A percentile compares a stretch with the other conserved stretches of the same genome.
Evolutionary conservation across 2,888 invertebrate species (phyloP).

Genomic region (Drosophila prolongata): DNA sequence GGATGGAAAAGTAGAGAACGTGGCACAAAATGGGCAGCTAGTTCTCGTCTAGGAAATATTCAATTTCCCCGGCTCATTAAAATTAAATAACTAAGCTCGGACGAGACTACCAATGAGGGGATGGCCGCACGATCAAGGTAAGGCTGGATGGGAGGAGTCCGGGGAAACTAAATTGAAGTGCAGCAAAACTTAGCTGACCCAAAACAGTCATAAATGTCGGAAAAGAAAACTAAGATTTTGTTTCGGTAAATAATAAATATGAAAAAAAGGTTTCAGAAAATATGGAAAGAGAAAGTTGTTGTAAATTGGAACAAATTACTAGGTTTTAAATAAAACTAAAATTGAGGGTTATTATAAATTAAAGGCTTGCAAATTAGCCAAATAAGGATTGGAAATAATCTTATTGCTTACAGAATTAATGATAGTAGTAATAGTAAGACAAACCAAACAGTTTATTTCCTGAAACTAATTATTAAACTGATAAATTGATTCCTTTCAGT

Average conservation of each 20-base stretch:
- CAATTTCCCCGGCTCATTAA: conserved; percentile 81
- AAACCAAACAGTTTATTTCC: too few species aligned
- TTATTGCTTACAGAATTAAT: too few species aligned
- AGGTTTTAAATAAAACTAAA: too few species aligned
- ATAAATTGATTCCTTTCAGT: conserved; percentile 85
- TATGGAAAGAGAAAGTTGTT: too few species aligned
- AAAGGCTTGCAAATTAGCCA: too few species aligned
- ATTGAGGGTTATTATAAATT: too few species aligned
- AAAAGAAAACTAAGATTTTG: too few species aligned
- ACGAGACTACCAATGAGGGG: conserved; percentile 6
- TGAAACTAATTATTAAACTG: neutral
- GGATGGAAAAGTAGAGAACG: conserved; percentile 16
- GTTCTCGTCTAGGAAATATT: conserved; percentile 64
- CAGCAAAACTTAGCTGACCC: neutral
- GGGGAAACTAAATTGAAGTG: conserved; percentile 22
- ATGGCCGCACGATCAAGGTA: conserved; percentile 3
- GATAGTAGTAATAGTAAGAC: too few species aligned
- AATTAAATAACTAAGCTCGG: conserved; percentile 74
- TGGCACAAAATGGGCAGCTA: conserved; percentile 40
- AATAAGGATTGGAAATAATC: too few species aligned
- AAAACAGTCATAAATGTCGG: conserved; percentile 5
- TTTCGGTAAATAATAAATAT: too few species aligned
- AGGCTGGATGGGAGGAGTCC: neutral
- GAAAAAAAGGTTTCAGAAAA: too few species aligned
- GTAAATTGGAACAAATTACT: too few species aligned